Conservation (phyloP, 2,888 invertebrate genomes). For the Timema podura region DNA sequence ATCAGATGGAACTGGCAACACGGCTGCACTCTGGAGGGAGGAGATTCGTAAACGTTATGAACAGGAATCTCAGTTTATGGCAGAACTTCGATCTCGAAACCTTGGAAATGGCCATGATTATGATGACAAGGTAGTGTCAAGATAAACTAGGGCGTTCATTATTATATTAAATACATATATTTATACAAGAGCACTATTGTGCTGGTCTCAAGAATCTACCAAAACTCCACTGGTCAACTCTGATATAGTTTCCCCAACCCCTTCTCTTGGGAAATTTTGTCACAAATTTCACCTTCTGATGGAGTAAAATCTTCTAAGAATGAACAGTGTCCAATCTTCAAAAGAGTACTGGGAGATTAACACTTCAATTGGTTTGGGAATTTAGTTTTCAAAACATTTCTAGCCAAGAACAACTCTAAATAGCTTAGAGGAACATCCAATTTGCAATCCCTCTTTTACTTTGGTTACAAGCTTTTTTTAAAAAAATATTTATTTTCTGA, state of each 20-base stretch:
- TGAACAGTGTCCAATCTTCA: too few relatives aligned
- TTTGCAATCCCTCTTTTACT: too few relatives aligned
- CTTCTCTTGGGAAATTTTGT: too few relatives aligned
- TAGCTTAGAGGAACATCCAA: too few relatives aligned
- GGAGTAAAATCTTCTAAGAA: too few relatives aligned
- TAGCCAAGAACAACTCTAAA: too few relatives aligned
- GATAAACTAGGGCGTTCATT: background rate
- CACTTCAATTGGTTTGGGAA: too few relatives aligned
- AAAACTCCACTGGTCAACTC: background rate
- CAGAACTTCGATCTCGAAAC: slow-evolving; percentile 52
- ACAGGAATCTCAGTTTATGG: slow-evolving; percentile 55
- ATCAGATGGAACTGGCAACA: slow-evolving; percentile 46
- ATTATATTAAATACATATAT: background rate
- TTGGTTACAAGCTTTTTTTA: too few relatives aligned
- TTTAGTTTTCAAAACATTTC: too few relatives aligned
- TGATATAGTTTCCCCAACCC: background rate
- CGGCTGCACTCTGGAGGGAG: slow-evolving; percentile 48
- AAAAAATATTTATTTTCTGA: too few relatives aligned
- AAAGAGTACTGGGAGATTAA: too few relatives aligned
- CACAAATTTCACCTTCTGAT: too few relatives aligned
- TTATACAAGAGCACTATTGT: background rate
- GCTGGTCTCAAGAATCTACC: background rate
- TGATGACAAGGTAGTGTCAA: slow-evolving; percentile 28
- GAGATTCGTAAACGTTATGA: slow-evolving; percentile 55
- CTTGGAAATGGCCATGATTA: slow-evolving; percentile 36